phyloP scores from a whole-genome alignment of 2,888 invertebrate species.

The Eristalinus aeneus region DNA sequence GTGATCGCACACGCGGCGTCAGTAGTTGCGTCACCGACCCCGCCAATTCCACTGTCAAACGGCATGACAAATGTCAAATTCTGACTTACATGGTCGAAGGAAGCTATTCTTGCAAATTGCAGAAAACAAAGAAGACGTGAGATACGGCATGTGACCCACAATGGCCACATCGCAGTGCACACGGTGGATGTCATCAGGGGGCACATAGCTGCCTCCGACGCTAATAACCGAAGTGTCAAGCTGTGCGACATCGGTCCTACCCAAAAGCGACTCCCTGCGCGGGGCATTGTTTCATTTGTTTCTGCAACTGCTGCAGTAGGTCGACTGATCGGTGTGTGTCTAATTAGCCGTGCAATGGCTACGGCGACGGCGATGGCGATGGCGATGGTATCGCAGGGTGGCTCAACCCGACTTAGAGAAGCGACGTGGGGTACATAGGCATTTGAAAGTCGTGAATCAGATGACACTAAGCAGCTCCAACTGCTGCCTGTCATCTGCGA shows the following conservation, averaged over 20 bases:
- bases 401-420: constrained; percentile 42
- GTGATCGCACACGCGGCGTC: constrained; percentile 11
- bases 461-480: constrained; percentile 57
- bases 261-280: constrained; percentile 20
- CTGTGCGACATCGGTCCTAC: constrained; percentile 57
- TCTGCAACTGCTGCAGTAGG: constrained; percentile 44
- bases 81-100: constrained; percentile 52
- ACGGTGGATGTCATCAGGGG: constrained; percentile 50
- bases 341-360: constrained; percentile 63
- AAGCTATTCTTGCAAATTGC: constrained; percentile 53
- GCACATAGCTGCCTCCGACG: constrained; percentile 29
- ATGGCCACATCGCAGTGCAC: constrained; percentile 24
- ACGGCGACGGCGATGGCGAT: not conserved
- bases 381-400: constrained; percentile 48
- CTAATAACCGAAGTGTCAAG: constrained; percentile 50
- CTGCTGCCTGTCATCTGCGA: constrained; percentile 9
- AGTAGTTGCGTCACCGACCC: not conserved
- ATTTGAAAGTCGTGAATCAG: constrained; percentile 62
- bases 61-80: constrained; percentile 55
- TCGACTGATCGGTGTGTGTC: constrained; percentile 62
- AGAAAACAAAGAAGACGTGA: constrained; percentile 39
- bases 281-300: constrained; percentile 34
- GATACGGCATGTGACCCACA: constrained; percentile 55
- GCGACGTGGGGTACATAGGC: constrained; percentile 16
- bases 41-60: constrained; percentile 18